Evolutionary conservation across 2,888 invertebrate species (phyloP).

Genomic region (Acronicta leporina): DNA sequence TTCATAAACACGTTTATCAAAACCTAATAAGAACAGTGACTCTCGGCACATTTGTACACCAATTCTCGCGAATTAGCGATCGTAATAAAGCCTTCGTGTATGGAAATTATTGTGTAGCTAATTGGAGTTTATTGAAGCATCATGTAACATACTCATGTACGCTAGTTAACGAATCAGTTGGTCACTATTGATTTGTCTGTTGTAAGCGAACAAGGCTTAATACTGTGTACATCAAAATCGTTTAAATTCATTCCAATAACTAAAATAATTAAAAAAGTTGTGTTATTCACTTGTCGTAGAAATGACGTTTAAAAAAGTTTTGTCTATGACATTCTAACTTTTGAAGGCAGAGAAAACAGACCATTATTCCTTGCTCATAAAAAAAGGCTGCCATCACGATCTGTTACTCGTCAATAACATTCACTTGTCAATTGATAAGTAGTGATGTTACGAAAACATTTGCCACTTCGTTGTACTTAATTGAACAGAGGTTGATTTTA

Average conservation of each 20-base stretch:
- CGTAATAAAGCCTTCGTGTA: conserved; percentile 66
- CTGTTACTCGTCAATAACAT: conserved; percentile 51
- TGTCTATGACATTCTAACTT: conserved; percentile 6
- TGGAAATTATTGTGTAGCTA: conserved; percentile 81
- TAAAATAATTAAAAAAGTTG: not conserved
- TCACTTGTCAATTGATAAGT: conserved; percentile 54
- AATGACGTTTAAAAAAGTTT: not conserved
- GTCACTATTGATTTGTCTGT: conserved; percentile 20
- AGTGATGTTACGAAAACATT: conserved; percentile 58
- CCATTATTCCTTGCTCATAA: not conserved
- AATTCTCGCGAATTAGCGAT: conserved; percentile 78
- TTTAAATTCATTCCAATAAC: too few species aligned
- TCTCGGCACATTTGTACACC: conserved; percentile 62
- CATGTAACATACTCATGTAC: conserved; percentile 65
- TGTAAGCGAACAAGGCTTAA: conserved; percentile 8
- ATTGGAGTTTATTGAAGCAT: conserved; percentile 83
- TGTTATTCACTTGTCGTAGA: conserved; percentile 16
- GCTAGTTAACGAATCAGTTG: conserved; percentile 60
- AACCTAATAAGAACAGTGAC: conserved; percentile 9
- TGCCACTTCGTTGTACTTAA: conserved; percentile 47
- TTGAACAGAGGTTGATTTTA: conserved; percentile 64
- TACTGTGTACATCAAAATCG: not conserved
- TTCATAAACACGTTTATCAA: not conserved
- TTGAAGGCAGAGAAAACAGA: conserved; percentile 22
- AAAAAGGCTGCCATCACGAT: conserved; percentile 24